Conservation (phyloP, 2,113 vertebrate genomes). For the Tupaia tana region DNA sequence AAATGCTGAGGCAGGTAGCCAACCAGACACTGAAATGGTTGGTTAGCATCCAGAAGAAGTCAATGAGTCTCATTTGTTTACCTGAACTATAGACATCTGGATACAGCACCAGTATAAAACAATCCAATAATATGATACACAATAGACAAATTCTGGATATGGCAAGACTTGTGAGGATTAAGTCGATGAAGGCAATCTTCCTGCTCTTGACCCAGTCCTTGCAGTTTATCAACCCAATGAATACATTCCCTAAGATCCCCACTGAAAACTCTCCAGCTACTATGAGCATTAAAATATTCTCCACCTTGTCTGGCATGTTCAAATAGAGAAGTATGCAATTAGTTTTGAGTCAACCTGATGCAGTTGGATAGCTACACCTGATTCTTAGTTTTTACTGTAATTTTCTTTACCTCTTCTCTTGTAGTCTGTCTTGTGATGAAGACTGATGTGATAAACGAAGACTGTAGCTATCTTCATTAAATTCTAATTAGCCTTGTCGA, state of each 20-base stretch:
- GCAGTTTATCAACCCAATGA: constrained; percentile 75
- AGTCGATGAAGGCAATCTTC: constrained; percentile 73
- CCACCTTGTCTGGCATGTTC: not conserved
- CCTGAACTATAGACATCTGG: constrained; percentile 22
- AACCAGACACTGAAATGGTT: constrained; percentile 75
- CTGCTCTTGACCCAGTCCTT: constrained; percentile 69
- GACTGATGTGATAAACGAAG: not conserved
- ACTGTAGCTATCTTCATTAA: not conserved
- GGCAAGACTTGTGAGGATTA: constrained; percentile 78
- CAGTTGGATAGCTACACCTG: not conserved
- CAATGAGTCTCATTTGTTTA: constrained; percentile 64
- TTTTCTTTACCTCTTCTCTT: constrained; percentile 22
- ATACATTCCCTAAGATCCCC: constrained; percentile 76
- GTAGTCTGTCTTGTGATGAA: constrained; percentile 16
- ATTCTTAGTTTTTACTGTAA: constrained; percentile 8
- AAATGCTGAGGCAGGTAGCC: constrained; percentile 77
- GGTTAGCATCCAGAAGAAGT: constrained; percentile 71
- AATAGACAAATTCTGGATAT: constrained; percentile 77
- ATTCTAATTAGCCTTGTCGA: not conserved
- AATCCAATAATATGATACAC: constrained; percentile 55
- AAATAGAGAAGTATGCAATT: constrained; percentile 14
- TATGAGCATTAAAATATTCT: constrained; percentile 43
- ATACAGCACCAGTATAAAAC: constrained; percentile 36
- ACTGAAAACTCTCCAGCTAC: constrained; percentile 61
- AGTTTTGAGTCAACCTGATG: not conserved